Base-by-base conservation (phyloP, 2,113 vertebrate species). In the Proterorhinus semilunaris region DNA sequence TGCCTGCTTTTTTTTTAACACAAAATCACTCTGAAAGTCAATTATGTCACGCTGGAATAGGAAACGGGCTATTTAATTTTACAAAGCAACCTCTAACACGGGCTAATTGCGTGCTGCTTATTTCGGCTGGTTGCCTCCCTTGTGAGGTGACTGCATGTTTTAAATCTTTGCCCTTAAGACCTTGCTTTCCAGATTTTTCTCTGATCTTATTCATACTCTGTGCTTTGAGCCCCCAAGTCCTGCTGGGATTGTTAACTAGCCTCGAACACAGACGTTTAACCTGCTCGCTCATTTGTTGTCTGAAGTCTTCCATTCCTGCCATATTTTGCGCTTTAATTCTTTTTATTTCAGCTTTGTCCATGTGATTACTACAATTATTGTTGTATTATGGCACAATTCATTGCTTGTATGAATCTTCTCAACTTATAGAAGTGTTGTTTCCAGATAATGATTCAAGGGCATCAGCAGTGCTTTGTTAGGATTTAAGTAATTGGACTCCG, bases 11-110 rank as follows among this genome's bases (percentile, higher is more conserved):
- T 21, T 21, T 21, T 21, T 77, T 81, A 81, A 62, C 70, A 63
- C 44, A 16, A 86, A 86, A 88, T 84, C 84, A 81, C 77, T 86
- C 83, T 61, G 53, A 84, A 84, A 90, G 86, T 86, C 87, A 88
- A 83, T 91, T 88, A 87, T 76, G 71, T 82, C 74, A 71, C 71
- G 55, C 71, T 50, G 70, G 86, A 90, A 89, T 82, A 77, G 76
- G 86, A 89, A 91, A 90, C 84, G 74, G 80, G 79, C 84, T 89
- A 81, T 86, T 90, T 91, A 86, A 90, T 90, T 92, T 89, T 83
- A 90, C 78, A 83, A 80, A 81, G 80, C 71, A 82, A 89, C 80
- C 84, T 83, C 81, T 78, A 87, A 86, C 86, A 76, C 83, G 36
- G 46, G 61, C 76, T 91, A 90, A 91, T 91, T 91, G 75, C 80